phyloP scores from a whole-genome alignment of 2,797 vertebrate genomes.

The Enteromius anoplus region DNA sequence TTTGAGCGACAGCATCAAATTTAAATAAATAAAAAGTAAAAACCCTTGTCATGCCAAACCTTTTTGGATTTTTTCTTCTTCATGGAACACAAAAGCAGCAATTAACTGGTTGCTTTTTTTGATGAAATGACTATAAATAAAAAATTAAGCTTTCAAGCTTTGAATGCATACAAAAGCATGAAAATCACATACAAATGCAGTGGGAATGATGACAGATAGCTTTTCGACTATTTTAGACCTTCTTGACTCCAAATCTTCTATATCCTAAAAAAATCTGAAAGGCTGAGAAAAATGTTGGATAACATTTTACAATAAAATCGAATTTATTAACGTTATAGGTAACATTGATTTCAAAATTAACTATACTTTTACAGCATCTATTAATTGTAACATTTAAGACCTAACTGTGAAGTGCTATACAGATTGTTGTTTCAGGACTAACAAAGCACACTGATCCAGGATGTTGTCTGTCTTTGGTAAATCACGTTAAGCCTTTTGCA shows the following conservation, averaged over 20 bases:
- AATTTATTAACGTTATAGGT: not conserved
- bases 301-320: not conserved
- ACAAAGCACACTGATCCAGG: not conserved
- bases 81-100: not conserved
- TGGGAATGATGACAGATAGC: not conserved
- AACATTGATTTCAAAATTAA: not conserved
- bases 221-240: not conserved
- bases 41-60: not conserved
- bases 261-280: not conserved
- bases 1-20: not conserved
- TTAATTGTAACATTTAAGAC: not conserved
- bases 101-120: not conserved
- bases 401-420: not conserved
- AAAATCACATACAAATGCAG: not conserved
- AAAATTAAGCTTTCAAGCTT: not conserved
- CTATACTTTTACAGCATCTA: not conserved
- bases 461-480: not conserved
- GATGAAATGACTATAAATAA: not conserved
- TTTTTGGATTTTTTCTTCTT: not conserved
- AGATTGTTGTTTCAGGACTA: not conserved
- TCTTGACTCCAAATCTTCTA: not conserved
- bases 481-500: not conserved
- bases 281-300: not conserved
- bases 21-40: slow-evolving; percentile 3
- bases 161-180: not conserved